A percentile compares a stretch with the other conserved stretches of the same genome.
phyloP scores from a whole-genome alignment of 2,888 invertebrate species.

The Geophilus truncorum region DNA sequence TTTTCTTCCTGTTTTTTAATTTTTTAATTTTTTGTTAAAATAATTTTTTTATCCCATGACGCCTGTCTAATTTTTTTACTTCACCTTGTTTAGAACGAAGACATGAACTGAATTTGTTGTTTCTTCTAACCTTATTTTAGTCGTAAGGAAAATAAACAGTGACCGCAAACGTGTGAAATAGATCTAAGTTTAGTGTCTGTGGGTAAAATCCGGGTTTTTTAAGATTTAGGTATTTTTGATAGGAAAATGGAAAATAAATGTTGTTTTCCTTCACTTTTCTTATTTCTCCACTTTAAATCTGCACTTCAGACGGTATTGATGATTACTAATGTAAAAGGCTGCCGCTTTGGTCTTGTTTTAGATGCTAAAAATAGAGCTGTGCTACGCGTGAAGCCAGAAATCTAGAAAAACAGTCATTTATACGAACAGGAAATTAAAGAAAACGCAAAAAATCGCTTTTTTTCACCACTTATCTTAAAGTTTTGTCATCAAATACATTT shows the following conservation, averaged over 20 bases:
- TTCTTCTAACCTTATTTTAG: neutral
- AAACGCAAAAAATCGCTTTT: too few relatives aligned
- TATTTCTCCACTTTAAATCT: too few relatives aligned
- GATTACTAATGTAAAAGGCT: too few relatives aligned
- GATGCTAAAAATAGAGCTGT: neutral
- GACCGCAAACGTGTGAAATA: too few relatives aligned
- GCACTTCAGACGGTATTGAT: too few relatives aligned
- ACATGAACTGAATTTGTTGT: neutral
- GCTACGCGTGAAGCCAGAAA: neutral
- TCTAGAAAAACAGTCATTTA: neutral
- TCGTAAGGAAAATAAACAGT: neutral
- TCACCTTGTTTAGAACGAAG: neutral
- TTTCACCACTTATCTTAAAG: too few relatives aligned
- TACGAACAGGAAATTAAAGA: neutral
- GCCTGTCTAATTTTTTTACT: too few relatives aligned
- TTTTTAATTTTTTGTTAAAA: neutral
- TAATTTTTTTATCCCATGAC: neutral
- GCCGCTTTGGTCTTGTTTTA: neutral
- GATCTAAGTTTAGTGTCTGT: too few relatives aligned
- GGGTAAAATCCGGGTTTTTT: neutral
- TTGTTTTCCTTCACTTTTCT: too few relatives aligned
- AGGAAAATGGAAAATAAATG: too few relatives aligned
- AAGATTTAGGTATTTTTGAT: neutral
- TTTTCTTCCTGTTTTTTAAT: too few relatives aligned
- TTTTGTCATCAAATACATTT: too few relatives aligned